A percentile compares a stretch with the other conserved stretches of the same genome.
phyloP scores from a whole-genome alignment of 2,113 vertebrate species.

The Suricata suricatta region DNA sequence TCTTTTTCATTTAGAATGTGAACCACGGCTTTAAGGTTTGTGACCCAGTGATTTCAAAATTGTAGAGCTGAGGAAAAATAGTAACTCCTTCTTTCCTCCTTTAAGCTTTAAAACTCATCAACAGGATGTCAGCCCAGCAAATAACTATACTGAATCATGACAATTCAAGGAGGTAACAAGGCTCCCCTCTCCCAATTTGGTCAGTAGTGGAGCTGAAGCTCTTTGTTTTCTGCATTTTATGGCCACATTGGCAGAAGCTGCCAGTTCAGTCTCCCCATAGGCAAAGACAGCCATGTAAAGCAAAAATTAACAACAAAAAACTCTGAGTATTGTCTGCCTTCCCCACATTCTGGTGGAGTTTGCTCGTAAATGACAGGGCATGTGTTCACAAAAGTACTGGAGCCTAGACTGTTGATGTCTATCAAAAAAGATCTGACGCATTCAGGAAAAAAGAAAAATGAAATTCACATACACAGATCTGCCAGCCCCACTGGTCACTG shows the following conservation, averaged over 20 bases:
- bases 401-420: neutral
- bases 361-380: neutral
- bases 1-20: constrained; percentile 53
- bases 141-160: constrained; percentile 41
- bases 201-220: neutral
- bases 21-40: constrained; percentile 58
- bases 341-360: neutral
- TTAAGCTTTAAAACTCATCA: constrained; percentile 58
- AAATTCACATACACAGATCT: neutral
- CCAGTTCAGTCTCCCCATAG: constrained; percentile 47
- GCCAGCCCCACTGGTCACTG: neutral
- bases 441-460: neutral
- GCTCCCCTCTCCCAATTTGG: constrained; percentile 18
- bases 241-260: neutral
- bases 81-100: constrained; percentile 12
- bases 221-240: constrained; percentile 51
- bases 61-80: constrained; percentile 49
- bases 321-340: constrained; percentile 18
- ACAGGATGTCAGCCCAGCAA: constrained; percentile 54
- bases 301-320: neutral
- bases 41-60: constrained; percentile 9
- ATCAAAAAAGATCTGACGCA: neutral
- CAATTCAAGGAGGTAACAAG: constrained; percentile 34
- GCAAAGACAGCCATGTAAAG: constrained; percentile 52
- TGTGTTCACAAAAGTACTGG: neutral